Conservation (phyloP, 1,140 invertebrate genomes). For the Lordiphosa stackelbergi region DNA sequence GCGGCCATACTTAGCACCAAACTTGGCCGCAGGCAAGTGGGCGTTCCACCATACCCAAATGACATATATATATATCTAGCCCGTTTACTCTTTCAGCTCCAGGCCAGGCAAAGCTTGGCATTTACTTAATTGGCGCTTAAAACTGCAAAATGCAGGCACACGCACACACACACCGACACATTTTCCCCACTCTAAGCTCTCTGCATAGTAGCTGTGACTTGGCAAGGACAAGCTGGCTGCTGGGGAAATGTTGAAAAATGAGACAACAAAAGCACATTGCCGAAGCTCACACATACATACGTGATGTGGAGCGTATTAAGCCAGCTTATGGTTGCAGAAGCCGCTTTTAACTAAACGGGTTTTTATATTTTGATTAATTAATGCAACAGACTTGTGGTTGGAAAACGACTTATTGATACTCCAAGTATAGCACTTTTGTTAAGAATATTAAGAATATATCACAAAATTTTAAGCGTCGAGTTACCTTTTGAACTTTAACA, state of each 20-base stretch:
- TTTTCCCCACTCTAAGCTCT: slow-evolving; percentile 23
- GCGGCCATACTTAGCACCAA: not conserved
- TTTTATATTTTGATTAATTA: slow-evolving; percentile 40
- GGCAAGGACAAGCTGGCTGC: slow-evolving; percentile 33
- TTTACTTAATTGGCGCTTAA: slow-evolving; percentile 71
- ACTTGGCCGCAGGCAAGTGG: slow-evolving; percentile 16
- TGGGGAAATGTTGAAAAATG: slow-evolving; percentile 59
- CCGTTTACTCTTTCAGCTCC: not conserved
- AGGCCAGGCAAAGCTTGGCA: slow-evolving; percentile 29
- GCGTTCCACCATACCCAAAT: slow-evolving; percentile 2
- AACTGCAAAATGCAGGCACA: slow-evolving; percentile 48
- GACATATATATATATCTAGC: slow-evolving; percentile 2
- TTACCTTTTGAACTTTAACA: no score
- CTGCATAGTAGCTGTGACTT: slow-evolving; percentile 23
- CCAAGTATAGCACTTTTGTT: not conserved
- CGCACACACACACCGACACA: slow-evolving; percentile 1
- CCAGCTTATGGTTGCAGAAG: slow-evolving; percentile 40
- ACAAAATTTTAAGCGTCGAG: no score
- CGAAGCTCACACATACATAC: slow-evolving; percentile 16
- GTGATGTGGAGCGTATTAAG: slow-evolving; percentile 18
- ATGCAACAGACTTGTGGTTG: not conserved
- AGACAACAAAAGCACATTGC: slow-evolving; percentile 44
- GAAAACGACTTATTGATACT: slow-evolving; percentile 3
- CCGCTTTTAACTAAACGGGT: slow-evolving; percentile 12
- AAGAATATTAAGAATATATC: no score